Evolutionary conservation across 2,888 invertebrate genomes (phyloP).

Genomic region (Ypsolopha scabrella): DNA sequence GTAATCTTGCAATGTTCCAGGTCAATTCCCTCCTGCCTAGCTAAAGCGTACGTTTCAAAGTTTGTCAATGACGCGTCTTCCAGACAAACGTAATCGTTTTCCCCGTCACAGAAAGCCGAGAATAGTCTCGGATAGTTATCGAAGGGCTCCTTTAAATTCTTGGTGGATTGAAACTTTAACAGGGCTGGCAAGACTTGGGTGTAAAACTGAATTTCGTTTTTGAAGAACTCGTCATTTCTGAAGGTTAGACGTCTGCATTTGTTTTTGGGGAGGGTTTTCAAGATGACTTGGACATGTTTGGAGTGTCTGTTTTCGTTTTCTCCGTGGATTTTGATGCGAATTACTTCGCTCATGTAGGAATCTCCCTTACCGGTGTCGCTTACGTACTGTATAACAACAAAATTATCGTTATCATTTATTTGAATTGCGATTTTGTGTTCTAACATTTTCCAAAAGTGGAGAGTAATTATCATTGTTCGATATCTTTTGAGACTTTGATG

Average conservation of each 20-base stretch:
- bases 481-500: no score
- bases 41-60: constrained; percentile 38
- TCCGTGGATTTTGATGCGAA: constrained; percentile 69
- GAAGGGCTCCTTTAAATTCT: constrained; percentile 54
- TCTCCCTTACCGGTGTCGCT: constrained; percentile 73
- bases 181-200: constrained; percentile 55
- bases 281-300: constrained; percentile 63
- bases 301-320: constrained; percentile 23
- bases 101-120: constrained; percentile 57
- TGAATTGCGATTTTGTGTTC: no score
- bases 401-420: no score
- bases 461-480: no score
- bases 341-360: constrained; percentile 76
- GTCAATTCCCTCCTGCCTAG: constrained; percentile 61
- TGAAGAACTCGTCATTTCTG: constrained; percentile 75
- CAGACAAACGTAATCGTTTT: constrained; percentile 66
- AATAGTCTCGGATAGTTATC: constrained; percentile 59
- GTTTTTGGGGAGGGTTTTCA: constrained; percentile 77
- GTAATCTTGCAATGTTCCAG: constrained; percentile 57
- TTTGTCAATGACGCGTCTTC: constrained; percentile 62
- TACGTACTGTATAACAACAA: constrained; percentile 37
- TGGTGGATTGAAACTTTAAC: constrained; percentile 47
- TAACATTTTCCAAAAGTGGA: no score
- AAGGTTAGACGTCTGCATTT: constrained; percentile 73
- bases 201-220: constrained; percentile 79